These are phyloP conservation scores for Lasioglossum villosulum DNA, from an alignment of 2,888 invertebrate species.

Conservation along the genomic window DNA sequence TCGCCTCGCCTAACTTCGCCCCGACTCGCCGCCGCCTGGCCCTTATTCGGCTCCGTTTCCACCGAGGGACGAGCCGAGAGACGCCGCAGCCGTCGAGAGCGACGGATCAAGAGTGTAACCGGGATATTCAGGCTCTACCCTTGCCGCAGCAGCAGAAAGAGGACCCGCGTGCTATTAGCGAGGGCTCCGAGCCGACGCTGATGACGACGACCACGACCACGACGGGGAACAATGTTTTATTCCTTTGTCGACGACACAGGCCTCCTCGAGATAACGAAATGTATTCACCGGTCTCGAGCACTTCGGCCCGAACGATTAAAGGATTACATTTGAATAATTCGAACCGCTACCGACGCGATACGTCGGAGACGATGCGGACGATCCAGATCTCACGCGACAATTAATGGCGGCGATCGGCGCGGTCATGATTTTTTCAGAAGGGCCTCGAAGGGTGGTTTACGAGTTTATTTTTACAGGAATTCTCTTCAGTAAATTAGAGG, in stretches of 20 bases:
- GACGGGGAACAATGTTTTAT: constrained; percentile 53
- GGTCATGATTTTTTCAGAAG: neutral
- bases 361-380: neutral
- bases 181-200: constrained; percentile 66
- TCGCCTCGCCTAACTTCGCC: neutral
- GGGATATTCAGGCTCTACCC: constrained; percentile 61
- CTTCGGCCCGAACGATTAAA: constrained; percentile 26
- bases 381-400: neutral
- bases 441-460: neutral
- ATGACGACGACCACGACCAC: constrained; percentile 30
- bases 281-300: constrained; percentile 34
- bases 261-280: constrained; percentile 69
- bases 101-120: constrained; percentile 54
- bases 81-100: constrained; percentile 28
- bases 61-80: constrained; percentile 38
- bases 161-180: constrained; percentile 66
- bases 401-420: neutral
- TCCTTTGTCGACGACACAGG: constrained; percentile 68
- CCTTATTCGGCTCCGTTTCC: constrained; percentile 71
- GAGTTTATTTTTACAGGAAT: neutral
- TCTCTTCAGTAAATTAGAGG: too few relatives aligned
- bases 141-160: constrained; percentile 38
- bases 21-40: constrained; percentile 14
- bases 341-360: neutral
- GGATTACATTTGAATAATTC: constrained; percentile 65